Evolutionary conservation across 1,140 invertebrate genomes (phyloP), one percentile per base, ranked within the genome.

Genomic region (Colletes latitarsis): DNA sequence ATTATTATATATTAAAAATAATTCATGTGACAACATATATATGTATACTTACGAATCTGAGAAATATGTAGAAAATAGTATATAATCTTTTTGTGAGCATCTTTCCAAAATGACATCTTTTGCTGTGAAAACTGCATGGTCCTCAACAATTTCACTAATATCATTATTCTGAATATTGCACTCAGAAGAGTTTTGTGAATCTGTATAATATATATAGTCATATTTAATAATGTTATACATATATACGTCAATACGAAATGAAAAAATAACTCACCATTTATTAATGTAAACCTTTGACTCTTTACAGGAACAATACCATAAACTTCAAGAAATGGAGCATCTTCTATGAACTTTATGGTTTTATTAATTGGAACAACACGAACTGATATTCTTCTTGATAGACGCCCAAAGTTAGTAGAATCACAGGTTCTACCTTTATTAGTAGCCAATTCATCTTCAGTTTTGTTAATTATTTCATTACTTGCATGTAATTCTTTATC

Each of bases 61-160:
- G 92, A 96, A 96, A 86, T 94, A 94, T 91, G 94, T 89, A 89
- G 94, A 93, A 92, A 96, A 96, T 66, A 90, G 88, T 76, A 95
- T 83, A 43, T 95, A 93, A 79, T 94, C 93, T n/a, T 88, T 91
- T 91, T 96, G 96, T 77, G 93, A 92, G 89, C 96, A 96, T 90
- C 93, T 94, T 85, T 94, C 92, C 68, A 96, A 91, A 72, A 96
- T 94, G 88, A 95, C 93, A 84, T 95, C 93, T 85, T 93, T 92
- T 60, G 94, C 94, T 71, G 91, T 90, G n/a, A 14, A 77, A 39
- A 8, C 17, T 46, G n/a, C 15, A 77, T 81, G 68, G 6, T 43
- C 30, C 15, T 39, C 41, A 43, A 41, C 66, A 71, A 58, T 43
- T 58, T 21, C 30, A 21, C 67, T n/a, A 30, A 19, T 8, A 14